A percentile compares a stretch with the other conserved stretches of the same genome.
These are phyloP conservation scores for Chaetodon trifasciatus DNA, from an alignment of 2,797 vertebrate species.

Conservation along the genomic window DNA sequence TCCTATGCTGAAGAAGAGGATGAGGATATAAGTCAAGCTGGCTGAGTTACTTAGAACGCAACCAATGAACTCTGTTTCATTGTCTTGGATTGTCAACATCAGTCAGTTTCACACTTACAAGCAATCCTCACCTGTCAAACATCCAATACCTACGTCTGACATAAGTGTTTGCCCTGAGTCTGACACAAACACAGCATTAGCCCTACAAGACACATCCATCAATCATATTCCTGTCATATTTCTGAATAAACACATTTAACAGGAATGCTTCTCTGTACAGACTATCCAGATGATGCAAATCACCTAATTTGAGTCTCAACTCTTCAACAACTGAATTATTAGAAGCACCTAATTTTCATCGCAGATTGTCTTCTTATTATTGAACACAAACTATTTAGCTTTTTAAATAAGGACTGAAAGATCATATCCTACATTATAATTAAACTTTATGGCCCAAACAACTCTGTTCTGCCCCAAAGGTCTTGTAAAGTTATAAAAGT, in stretches of 20 bases:
- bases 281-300: neutral
- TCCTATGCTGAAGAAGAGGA: neutral
- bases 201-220: neutral
- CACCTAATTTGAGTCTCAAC: too few species aligned
- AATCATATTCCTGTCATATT: neutral
- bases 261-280: neutral
- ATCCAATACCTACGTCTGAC: neutral
- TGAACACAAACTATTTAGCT: neutral
- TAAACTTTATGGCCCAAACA: slow-evolving; percentile 31
- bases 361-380: neutral
- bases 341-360: neutral
- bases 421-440: slow-evolving; percentile 17
- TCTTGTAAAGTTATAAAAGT: slow-evolving; percentile 32
- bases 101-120: slow-evolving; percentile 1
- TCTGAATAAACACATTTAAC: neutral
- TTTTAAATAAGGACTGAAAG: slow-evolving; percentile 19
- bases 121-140: neutral
- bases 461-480: slow-evolving; percentile 12
- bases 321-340: neutral
- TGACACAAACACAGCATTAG: neutral
- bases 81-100: neutral
- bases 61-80: neutral
- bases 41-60: neutral
- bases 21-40: neutral
- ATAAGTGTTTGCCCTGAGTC: neutral